These are phyloP conservation scores for Scelioninae gen. 2 DNA, from an alignment of 2,888 invertebrate genomes.

Conservation along the genomic window DNA sequence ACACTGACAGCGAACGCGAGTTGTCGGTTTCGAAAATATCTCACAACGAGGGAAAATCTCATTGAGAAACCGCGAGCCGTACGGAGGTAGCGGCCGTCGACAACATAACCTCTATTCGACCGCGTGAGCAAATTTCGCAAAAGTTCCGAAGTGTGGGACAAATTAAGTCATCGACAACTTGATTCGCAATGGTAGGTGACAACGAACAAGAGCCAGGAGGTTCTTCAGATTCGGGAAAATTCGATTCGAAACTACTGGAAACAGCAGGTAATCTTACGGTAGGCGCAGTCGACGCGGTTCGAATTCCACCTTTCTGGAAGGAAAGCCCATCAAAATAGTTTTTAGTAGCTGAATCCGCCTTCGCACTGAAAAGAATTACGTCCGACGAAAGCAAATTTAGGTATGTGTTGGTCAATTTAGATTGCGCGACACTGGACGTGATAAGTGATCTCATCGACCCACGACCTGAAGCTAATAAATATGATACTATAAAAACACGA, in stretches of 20 bases:
- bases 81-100: not conserved
- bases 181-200: too few species aligned
- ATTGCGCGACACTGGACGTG: not conserved
- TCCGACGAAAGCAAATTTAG: constrained; percentile 31
- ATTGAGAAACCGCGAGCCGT: not conserved
- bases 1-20: too few species aligned
- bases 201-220: too few species aligned
- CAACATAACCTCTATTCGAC: not conserved
- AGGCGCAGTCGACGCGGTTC: not conserved
- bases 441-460: not conserved
- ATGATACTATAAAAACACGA: not conserved
- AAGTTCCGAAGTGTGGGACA: too few species aligned
- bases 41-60: not conserved
- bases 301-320: constrained; percentile 19
- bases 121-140: too few species aligned
- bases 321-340: constrained; percentile 31
- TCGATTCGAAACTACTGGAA: too few species aligned
- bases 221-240: too few species aligned
- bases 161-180: too few species aligned
- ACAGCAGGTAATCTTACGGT: too few species aligned
- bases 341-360: constrained; percentile 13
- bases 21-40: not conserved
- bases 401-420: not conserved
- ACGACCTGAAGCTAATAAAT: not conserved
- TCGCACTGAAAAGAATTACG: constrained; percentile 16